A percentile compares a stretch with the other conserved stretches of the same genome.
Conservation (phyloP, 2,888 invertebrate genomes). For the Ctena decussata region DNA sequence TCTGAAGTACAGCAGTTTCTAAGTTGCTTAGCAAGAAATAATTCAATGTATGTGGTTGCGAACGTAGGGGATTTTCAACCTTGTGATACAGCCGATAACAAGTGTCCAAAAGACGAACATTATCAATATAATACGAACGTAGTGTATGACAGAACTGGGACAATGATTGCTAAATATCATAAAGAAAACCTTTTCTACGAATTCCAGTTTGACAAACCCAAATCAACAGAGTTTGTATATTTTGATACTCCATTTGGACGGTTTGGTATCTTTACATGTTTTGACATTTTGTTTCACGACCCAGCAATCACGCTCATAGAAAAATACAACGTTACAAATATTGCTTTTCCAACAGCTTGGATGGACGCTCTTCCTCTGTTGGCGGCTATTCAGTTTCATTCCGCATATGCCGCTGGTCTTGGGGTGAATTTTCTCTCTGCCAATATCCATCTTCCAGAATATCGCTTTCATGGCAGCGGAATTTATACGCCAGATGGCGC, state of each 20-base stretch:
- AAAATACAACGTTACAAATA: slow-evolving; percentile 85
- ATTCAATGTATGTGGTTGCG: slow-evolving; percentile 91
- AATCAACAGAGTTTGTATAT: slow-evolving; percentile 61
- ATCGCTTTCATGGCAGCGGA: slow-evolving; percentile 90
- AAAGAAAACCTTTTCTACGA: slow-evolving; percentile 88
- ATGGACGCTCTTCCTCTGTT: slow-evolving; percentile 91
- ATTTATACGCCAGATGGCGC: slow-evolving; percentile 89
- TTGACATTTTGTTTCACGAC: slow-evolving; percentile 93
- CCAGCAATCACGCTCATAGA: slow-evolving; percentile 90
- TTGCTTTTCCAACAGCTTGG: slow-evolving; percentile 90
- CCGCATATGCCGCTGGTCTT: slow-evolving; percentile 90
- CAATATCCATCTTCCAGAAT: slow-evolving; percentile 90
- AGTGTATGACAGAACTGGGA: slow-evolving; percentile 92
- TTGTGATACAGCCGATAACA: slow-evolving; percentile 87
- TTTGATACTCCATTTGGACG: slow-evolving; percentile 82
- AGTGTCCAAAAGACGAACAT: slow-evolving; percentile 75
- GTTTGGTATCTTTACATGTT: slow-evolving; percentile 93
- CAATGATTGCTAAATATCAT: slow-evolving; percentile 91
- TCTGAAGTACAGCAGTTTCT: slow-evolving; percentile 72
- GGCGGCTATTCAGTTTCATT: slow-evolving; percentile 88
- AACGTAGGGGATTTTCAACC: slow-evolving; percentile 91
- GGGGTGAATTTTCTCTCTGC: slow-evolving; percentile 91
- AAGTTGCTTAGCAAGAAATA: slow-evolving; percentile 89
- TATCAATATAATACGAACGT: slow-evolving; percentile 92
- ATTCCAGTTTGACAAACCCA: slow-evolving; percentile 86